Evolutionary conservation across 92 coral and sea anemone genomes (phyloP), one percentile per base, ranked within the genome.

Genomic region (Parazoanthus swiftii): DNA sequence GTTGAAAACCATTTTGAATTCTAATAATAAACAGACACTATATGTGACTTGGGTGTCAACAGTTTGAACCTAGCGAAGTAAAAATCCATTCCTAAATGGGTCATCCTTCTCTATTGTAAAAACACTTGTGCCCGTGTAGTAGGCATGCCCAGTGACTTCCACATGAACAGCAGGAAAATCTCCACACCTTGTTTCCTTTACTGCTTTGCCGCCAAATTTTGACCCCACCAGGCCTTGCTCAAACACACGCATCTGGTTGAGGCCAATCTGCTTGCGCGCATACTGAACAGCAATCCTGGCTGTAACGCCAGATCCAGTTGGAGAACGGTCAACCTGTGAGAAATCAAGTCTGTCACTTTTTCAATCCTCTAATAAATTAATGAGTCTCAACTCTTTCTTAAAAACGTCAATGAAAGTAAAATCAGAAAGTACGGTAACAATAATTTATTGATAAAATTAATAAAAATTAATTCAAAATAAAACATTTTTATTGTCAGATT

Each of bases 271-370:
- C 85, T 92, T 81, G 73, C 93, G 95, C 42, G 95, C 98, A 88
- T 92, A 91, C 86, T 97, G 99, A 18, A 97, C 97, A 9, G 99
- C 99, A 80, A 97, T 90, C 65, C 99, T 96, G 0, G 99, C 98
- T 35, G 99, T 95, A 68, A 97, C 98, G 15, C 99, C 99, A 46
- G 99, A 97, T 23, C 99, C 99, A 71, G 98, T 94, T 42, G 99
- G 99, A 46, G 92, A 51, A 14, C 99, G 93, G 85, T 97, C 99
- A 82, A 97, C 98, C 99, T 97, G 70, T 25, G 20, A 74, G 81
- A 85, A 26, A 66, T 8, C 88, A 51, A n/a, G 4, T 68, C 16
- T 8, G 23, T 21, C 1, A 48, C 26, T 1, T 68, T 23, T 39
- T 23, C 35, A 5, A 68, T 25, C 11, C 10, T 11, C 33, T 29